Conservation (phyloP, 2,797 vertebrate species). For the Silurus aristotelis region DNA sequence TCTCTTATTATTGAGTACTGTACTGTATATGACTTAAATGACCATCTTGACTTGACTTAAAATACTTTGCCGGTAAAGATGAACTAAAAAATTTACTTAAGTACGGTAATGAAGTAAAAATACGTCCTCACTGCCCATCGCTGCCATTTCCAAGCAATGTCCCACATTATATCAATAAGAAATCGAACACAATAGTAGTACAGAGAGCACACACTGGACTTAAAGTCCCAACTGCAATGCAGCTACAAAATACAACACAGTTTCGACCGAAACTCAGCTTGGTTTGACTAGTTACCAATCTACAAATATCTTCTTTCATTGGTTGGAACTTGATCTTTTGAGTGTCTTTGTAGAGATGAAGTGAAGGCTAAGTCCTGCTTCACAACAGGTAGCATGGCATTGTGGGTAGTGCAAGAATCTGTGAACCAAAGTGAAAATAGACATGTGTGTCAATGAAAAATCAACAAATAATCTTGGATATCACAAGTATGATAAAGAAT, state of each 20-base stretch:
- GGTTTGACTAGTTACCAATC: background rate
- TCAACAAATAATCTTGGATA: background rate
- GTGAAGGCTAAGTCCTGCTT: background rate
- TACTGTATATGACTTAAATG: no score
- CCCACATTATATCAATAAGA: background rate
- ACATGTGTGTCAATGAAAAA: background rate
- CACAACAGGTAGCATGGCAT: background rate
- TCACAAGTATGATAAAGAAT: no score
- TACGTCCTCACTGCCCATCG: no score
- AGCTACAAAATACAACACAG: background rate
- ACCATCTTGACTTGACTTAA: no score
- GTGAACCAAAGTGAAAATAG: background rate
- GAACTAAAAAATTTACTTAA: no score
- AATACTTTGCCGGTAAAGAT: no score
- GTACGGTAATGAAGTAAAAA: no score
- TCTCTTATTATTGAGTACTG: no score
- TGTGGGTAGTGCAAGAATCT: background rate
- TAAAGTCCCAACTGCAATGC: background rate
- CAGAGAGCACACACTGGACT: background rate
- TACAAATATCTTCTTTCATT: background rate
- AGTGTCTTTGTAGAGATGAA: background rate
- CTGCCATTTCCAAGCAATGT: background rate
- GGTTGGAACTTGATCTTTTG: background rate
- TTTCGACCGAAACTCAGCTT: background rate
- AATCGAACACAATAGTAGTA: background rate